phyloP scores from a whole-genome alignment of 2,888 invertebrate species.

The Spilosoma lubricipeda region DNA sequence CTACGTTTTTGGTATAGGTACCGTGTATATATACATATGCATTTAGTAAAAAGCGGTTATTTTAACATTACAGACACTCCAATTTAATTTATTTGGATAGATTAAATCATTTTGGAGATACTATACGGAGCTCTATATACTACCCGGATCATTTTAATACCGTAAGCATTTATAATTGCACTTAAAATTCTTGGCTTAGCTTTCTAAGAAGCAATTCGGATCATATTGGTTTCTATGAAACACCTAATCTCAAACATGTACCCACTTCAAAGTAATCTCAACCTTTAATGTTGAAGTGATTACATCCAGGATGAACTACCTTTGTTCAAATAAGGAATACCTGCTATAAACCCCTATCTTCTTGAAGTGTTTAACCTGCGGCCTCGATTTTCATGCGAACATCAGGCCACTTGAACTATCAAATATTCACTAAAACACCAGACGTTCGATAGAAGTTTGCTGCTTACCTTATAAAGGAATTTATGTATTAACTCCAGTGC shows the following conservation, averaged over 20 bases:
- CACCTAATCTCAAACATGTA: not conserved
- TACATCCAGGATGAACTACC: slow-evolving; percentile 3
- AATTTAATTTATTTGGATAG: too few relatives aligned
- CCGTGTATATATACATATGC: too few relatives aligned
- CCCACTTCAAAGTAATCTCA: not conserved
- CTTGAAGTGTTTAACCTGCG: slow-evolving; percentile 10
- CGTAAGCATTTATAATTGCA: not conserved
- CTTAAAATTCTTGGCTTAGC: not conserved
- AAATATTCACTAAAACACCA: slow-evolving; percentile 19
- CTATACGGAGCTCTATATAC: not conserved
- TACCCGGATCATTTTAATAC: not conserved
- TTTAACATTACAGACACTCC: too few relatives aligned
- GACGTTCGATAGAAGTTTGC: slow-evolving; percentile 11
- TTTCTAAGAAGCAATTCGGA: not conserved
- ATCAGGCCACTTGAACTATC: slow-evolving; percentile 17
- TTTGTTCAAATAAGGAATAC: slow-evolving; percentile 13
- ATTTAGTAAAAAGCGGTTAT: too few relatives aligned
- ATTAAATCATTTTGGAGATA: not conserved
- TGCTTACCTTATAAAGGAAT: slow-evolving; percentile 1
- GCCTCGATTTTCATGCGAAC: slow-evolving; percentile 17
- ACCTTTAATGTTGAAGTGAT: slow-evolving; percentile 11
- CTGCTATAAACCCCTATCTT: slow-evolving; percentile 10
- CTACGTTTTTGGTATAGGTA: too few relatives aligned
- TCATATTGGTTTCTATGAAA: not conserved
- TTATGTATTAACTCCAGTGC: slow-evolving; percentile 6